phyloP scores from a whole-genome alignment of 2,888 invertebrate species.

The Drosophila putrida region DNA sequence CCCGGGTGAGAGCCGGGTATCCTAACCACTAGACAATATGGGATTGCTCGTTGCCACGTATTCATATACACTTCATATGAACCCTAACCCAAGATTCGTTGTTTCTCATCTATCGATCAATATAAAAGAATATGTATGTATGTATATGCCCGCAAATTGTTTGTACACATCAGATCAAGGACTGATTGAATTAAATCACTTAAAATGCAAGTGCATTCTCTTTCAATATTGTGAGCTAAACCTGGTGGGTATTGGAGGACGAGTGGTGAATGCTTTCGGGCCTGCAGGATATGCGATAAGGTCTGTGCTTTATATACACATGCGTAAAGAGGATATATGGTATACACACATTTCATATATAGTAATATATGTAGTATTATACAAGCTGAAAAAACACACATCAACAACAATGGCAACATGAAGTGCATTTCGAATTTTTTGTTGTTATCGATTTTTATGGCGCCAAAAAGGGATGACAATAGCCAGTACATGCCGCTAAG shows the following conservation, averaged over 20 bases:
- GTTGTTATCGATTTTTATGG: conserved; percentile 69
- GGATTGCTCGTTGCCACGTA: conserved; percentile 40
- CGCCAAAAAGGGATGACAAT: conserved; percentile 22
- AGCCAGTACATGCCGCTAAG: conserved; percentile 28
- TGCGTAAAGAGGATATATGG: conserved; percentile 14
- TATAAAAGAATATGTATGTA: conserved; percentile 9
- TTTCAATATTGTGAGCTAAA: conserved; percentile 34
- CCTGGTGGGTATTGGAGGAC: conserved; percentile 4
- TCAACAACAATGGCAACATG: conserved; percentile 63
- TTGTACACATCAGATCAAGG: conserved; percentile 23
- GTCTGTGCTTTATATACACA: conserved; percentile 32
- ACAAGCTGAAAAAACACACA: conserved; percentile 32
- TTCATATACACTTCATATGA: conserved; percentile 2
- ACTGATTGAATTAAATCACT: conserved; percentile 68
- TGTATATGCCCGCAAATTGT: conserved; percentile 15
- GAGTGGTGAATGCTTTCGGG: conserved; percentile 10
- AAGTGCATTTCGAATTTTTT: conserved; percentile 67
- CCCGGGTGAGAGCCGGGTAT: conserved; percentile 78
- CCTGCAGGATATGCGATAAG: conserved; percentile 47
- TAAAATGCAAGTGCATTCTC: conserved; percentile 53
- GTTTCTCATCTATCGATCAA: conserved; percentile 6
- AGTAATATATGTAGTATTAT: conserved; percentile 25
- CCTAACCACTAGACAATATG: conserved; percentile 80
- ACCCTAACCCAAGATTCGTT: conserved; percentile 2
- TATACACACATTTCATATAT: conserved; percentile 8